These are phyloP conservation scores for Hippocampus mohnikei DNA, from an alignment of 2,113 vertebrate species.

Conservation along the genomic window DNA sequence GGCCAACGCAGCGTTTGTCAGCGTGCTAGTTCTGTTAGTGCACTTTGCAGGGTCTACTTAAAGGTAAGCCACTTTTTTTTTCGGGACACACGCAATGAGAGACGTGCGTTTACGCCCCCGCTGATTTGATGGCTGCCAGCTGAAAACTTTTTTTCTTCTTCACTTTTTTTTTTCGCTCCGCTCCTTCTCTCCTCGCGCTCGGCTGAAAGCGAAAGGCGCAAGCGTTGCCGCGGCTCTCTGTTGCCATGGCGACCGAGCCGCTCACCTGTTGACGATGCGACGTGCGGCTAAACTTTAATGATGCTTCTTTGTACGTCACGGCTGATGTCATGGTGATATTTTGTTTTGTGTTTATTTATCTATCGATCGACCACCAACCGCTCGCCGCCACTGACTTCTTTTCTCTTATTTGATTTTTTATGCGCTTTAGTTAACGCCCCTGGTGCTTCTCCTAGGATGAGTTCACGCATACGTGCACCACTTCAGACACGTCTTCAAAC, in stretches of 20 bases:
- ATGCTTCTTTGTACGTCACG: neutral
- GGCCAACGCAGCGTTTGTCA: neutral
- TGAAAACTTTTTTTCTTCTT: conserved; percentile 1
- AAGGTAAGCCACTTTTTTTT: neutral
- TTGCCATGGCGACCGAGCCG: conserved; percentile 48
- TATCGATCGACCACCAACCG: no score
- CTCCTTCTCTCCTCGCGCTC: neutral
- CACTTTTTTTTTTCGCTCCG: neutral
- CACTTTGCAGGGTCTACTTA: neutral
- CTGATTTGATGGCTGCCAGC: conserved; percentile 38
- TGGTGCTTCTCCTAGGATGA: conserved; percentile 9
- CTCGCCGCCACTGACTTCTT: no score
- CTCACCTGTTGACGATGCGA: conserved; percentile 53
- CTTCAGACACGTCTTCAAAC: conserved; percentile 36
- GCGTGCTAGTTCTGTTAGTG: neutral
- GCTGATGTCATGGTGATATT: neutral
- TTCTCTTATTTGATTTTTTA: no score
- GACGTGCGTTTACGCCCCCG: conserved; percentile 5
- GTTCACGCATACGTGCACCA: conserved; percentile 36
- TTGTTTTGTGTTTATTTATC: neutral
- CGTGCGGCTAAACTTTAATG: neutral
- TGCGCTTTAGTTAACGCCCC: neutral
- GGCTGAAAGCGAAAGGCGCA: conserved; percentile 24
- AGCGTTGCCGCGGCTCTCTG: conserved; percentile 34
- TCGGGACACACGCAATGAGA: conserved; percentile 10